A percentile compares a stretch with the other conserved stretches of the same genome.
phyloP scores from a whole-genome alignment of 2,113 vertebrate species.

The Camelus dromedarius region DNA sequence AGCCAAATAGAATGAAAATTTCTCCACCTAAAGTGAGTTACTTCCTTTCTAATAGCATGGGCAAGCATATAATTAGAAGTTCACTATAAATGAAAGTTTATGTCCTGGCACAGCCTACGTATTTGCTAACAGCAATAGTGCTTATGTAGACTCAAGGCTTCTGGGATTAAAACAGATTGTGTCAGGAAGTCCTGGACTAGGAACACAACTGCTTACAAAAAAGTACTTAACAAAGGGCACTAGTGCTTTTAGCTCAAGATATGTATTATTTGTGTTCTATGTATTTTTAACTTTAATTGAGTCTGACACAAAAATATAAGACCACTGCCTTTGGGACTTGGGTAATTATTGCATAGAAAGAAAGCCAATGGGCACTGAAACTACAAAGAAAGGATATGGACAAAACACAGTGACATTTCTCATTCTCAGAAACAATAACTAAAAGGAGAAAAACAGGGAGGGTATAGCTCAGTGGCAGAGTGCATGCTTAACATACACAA shows the following conservation, averaged over 20 bases:
- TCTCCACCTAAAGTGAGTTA: constrained; percentile 56
- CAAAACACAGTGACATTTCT: background rate
- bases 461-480: too few species aligned
- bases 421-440: constrained; percentile 24
- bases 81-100: constrained; percentile 62
- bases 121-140: constrained; percentile 58
- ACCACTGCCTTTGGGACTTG: background rate
- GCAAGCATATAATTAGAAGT: constrained; percentile 74
- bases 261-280: background rate
- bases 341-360: background rate
- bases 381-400: background rate
- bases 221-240: constrained; percentile 55
- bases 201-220: constrained; percentile 49
- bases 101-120: constrained; percentile 56
- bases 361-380: background rate
- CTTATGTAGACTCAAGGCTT: constrained; percentile 53
- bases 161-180: constrained; percentile 64
- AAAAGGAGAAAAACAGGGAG: constrained; percentile 10
- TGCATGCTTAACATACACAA: too few species aligned
- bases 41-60: constrained; percentile 69
- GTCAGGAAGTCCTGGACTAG: constrained; percentile 59
- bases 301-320: background rate
- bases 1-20: constrained; percentile 58
- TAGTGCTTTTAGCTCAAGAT: constrained; percentile 34
- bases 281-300: constrained; percentile 52